Conservation (phyloP, 2,888 invertebrate species). For the Anorthoa munda region DNA sequence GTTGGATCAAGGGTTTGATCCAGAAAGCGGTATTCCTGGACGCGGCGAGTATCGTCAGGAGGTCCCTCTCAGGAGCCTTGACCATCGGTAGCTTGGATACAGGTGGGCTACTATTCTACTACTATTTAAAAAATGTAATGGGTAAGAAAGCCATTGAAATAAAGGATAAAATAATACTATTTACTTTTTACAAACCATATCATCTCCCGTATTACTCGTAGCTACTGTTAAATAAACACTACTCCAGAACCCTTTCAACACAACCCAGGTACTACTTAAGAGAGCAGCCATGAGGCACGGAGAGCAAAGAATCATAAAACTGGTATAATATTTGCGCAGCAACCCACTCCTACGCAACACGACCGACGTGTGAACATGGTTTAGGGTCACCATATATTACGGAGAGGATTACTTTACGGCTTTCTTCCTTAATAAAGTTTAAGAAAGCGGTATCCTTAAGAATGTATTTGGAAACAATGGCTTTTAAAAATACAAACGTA, state of each 20-base stretch:
- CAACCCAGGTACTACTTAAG: slow-evolving; percentile 2
- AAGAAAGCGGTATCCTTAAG: slow-evolving; percentile 15
- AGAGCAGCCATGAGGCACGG: slow-evolving; percentile 15
- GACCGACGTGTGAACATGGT: slow-evolving; percentile 34
- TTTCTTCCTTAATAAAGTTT: slow-evolving; percentile 18
- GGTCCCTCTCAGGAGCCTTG: too few species aligned
- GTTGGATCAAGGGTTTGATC: too few species aligned
- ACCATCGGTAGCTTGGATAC: too few species aligned
- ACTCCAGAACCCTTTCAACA: not conserved
- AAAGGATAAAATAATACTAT: too few species aligned
- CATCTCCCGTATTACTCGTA: not conserved
- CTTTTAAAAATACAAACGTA: not conserved
- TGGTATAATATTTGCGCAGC: slow-evolving; percentile 51
- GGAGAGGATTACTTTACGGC: slow-evolving; percentile 23
- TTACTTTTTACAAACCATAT: not conserved
- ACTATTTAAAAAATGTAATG: too few species aligned
- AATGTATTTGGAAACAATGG: slow-evolving; percentile 4
- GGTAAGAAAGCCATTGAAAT: too few species aligned
- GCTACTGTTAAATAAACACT: slow-evolving; percentile 31
- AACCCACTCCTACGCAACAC: slow-evolving; percentile 39
- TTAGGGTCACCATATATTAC: slow-evolving; percentile 25
- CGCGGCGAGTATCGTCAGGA: too few species aligned
- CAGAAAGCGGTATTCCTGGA: too few species aligned
- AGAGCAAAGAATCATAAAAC: slow-evolving; percentile 51
- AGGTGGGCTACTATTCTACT: too few species aligned